A percentile compares a stretch with the other conserved stretches of the same genome.
Evolutionary conservation across 2,888 invertebrate species (phyloP).

Genomic region (Leptopilina syphax): DNA sequence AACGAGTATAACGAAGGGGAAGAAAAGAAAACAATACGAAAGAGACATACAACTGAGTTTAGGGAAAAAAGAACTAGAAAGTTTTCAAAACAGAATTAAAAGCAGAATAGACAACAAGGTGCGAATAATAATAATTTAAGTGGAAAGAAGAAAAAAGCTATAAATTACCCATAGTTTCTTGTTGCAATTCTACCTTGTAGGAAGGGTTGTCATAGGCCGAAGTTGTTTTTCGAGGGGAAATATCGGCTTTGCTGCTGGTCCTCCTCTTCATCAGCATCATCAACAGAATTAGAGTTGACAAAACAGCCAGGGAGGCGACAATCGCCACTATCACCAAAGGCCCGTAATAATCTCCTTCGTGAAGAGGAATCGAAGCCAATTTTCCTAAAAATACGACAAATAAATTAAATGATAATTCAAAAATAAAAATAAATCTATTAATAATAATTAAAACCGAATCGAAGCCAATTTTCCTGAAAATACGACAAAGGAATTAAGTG

Average conservation of each 20-base stretch:
- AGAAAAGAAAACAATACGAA: no score
- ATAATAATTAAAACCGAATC: neutral
- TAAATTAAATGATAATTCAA: no score
- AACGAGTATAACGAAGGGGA: neutral
- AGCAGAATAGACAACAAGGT: slow-evolving; percentile 5
- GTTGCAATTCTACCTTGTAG: slow-evolving; percentile 95
- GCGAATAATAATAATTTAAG: neutral
- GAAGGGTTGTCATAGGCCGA: slow-evolving; percentile 96
- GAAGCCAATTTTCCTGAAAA: no score
- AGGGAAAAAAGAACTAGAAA: no score
- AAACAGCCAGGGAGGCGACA: slow-evolving; percentile 89
- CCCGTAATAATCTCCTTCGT: slow-evolving; percentile 89
- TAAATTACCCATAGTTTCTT: slow-evolving; percentile 91
- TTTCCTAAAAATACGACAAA: slow-evolving; percentile 76
- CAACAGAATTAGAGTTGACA: slow-evolving; percentile 88
- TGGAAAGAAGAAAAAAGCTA: slow-evolving; percentile 58
- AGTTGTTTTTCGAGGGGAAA: slow-evolving; percentile 89
- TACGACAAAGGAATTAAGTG: no score
- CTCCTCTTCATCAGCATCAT: slow-evolving; percentile 88
- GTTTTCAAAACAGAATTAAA: neutral
- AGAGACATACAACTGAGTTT: no score
- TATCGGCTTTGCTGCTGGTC: slow-evolving; percentile 84
- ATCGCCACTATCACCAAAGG: slow-evolving; percentile 93
- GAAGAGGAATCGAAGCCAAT: slow-evolving; percentile 79
- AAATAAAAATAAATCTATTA: neutral